phyloP scores from a whole-genome alignment of 2,797 vertebrate genomes.

The Megaceryle alcyon region DNA sequence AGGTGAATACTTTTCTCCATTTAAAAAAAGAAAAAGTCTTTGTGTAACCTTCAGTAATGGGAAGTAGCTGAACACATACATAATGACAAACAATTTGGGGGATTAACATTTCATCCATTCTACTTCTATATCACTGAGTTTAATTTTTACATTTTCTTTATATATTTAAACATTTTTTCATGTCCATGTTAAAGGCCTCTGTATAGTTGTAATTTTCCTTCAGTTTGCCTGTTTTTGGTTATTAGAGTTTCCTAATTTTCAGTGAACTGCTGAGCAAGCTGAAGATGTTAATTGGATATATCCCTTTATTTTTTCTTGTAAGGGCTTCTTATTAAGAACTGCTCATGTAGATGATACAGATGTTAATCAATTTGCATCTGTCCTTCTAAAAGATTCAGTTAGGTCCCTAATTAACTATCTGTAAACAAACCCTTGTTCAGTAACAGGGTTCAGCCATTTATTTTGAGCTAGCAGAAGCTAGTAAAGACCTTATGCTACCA shows the following conservation, averaged over 20 bases:
- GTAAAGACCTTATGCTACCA: background rate
- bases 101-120: background rate
- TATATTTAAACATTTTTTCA: background rate
- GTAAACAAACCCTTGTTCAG: constrained; percentile 44
- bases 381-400: constrained; percentile 58
- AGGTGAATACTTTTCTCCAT: background rate
- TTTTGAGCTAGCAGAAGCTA: background rate
- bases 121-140: background rate
- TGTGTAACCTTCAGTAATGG: background rate
- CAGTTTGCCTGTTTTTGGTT: constrained; percentile 20
- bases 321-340: constrained; percentile 64
- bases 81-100: background rate
- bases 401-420: constrained; percentile 62
- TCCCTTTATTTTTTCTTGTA: constrained; percentile 52
- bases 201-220: background rate
- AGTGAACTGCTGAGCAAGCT: constrained; percentile 72
- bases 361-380: constrained; percentile 67
- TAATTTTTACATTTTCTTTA: background rate
- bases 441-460: constrained; percentile 23
- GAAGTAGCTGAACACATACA: background rate
- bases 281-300: constrained; percentile 69
- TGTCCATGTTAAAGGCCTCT: background rate
- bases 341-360: constrained; percentile 38
- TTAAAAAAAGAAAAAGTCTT: background rate
- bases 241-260: constrained; percentile 50